Evolutionary conservation across 2,113 vertebrate genomes (phyloP), one percentile per base, ranked within the genome.

Genomic region (Macroglossus sobrinus): DNA sequence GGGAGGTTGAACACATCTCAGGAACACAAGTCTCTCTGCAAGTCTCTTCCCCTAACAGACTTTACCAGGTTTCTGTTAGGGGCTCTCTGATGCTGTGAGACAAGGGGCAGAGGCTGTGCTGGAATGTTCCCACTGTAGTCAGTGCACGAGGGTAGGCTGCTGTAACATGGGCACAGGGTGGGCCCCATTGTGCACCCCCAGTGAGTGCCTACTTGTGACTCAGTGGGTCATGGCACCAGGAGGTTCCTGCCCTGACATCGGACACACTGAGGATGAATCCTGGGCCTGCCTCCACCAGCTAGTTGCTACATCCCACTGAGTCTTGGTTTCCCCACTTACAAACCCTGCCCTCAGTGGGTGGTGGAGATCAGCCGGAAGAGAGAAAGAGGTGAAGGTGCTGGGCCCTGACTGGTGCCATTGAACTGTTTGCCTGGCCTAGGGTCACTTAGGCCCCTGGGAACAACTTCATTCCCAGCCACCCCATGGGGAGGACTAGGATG

Each of bases 201-300:
- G 1, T 15, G 30, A 71, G 22, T 5, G 22, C 26, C 55, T 21
- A 3, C 22, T 75, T 82, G 19, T 22, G n/a, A 63, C 66, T 33
- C 35, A 0, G 40, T 35, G 14, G 16, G 14, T 22, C 22, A 33
- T 0, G 0, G 40, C 12, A 59, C 38, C 8, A 1, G 9, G 64
- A 59, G 19, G n/a, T 50, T 19, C 66, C 50, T 4, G 24, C 53
- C 69, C 78, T 30, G 35, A 63, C 50, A 28, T 63, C 2, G 22
- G 43, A 81, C 22, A 53, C 69, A 35, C 13, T 7, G 12, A 55
- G 43, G 15, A 1, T 30, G 24, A 63, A 22, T 53, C 71, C 68
- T 50, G 15, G 61, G 22, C 6, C 71, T 33, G 43, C 43, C 43
- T 72, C 11, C n/a, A 30, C 33, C 55, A 19, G 38, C 35, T 13